Percentiles rank a stretch among this genome's conserved stretches.
These are phyloP conservation scores for Echiichthys vipera DNA, from an alignment of 2,797 vertebrate species.

Conservation along the genomic window DNA sequence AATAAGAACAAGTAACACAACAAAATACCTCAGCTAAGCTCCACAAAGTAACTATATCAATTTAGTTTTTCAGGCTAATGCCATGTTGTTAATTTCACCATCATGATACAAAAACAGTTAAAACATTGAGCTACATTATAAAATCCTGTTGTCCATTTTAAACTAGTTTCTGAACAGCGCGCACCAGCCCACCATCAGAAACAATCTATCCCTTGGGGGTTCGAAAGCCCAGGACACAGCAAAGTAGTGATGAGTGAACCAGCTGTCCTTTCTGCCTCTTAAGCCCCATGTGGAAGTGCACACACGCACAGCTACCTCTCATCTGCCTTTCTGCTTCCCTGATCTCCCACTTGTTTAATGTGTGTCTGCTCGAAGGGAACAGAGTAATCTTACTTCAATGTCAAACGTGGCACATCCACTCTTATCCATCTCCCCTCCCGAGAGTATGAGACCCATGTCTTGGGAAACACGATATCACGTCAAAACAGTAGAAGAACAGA, in stretches of 20 bases:
- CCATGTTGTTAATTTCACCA: conserved; percentile 20
- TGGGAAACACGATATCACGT: conserved; percentile 73
- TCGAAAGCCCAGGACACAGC: conserved; percentile 41
- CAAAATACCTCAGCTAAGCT: background rate
- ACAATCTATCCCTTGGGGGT: conserved; percentile 45
- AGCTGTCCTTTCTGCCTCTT: conserved; percentile 71
- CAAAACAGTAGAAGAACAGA: conserved; percentile 70
- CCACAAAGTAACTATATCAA: conserved; percentile 6
- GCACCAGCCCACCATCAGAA: conserved; percentile 37
- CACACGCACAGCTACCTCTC: conserved; percentile 56
- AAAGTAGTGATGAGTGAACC: conserved; percentile 74
- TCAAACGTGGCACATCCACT: conserved; percentile 66
- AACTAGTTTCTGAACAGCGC: conserved; percentile 36
- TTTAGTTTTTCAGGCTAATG: conserved; percentile 5
- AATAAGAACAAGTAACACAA: conserved; percentile 14
- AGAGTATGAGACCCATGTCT: conserved; percentile 56
- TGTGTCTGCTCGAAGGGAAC: conserved; percentile 62
- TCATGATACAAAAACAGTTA: conserved; percentile 25
- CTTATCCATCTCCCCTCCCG: conserved; percentile 54
- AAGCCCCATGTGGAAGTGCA: conserved; percentile 59
- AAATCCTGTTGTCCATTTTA: conserved; percentile 30
- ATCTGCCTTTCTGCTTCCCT: conserved; percentile 62
- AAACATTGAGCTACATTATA: conserved; percentile 5
- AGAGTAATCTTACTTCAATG: conserved; percentile 71
- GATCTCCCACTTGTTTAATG: conserved; percentile 69